Evolutionary conservation across 2,888 invertebrate species (phyloP).

Genomic region (Romanomermis culicivorax): DNA sequence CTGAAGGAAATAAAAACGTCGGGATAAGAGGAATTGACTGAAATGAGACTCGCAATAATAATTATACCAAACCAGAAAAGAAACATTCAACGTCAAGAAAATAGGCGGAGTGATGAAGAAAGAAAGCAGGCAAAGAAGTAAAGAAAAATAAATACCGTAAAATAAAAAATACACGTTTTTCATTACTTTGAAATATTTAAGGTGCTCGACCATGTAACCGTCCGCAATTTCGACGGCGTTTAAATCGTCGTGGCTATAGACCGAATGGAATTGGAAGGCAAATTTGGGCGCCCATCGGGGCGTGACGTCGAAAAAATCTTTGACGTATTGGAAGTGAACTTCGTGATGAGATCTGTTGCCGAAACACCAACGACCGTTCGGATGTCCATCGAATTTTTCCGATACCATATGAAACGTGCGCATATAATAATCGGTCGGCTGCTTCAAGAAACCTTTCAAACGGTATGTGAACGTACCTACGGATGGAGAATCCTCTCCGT

Average conservation of each 20-base stretch:
- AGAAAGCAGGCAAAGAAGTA: too few species aligned
- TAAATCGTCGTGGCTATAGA: constrained; percentile 60
- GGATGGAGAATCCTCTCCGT: neutral
- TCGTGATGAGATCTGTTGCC: neutral
- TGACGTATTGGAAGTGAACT: constrained; percentile 29
- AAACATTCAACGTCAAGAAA: too few species aligned
- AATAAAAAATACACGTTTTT: too few species aligned
- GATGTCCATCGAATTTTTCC: constrained; percentile 14
- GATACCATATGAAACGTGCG: constrained; percentile 52
- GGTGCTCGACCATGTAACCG: constrained; percentile 1
- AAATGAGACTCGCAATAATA: too few species aligned
- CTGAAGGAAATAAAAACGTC: too few species aligned
- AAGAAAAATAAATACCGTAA: too few species aligned
- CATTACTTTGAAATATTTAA: constrained; percentile 21
- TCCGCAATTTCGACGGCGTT: constrained; percentile 42
- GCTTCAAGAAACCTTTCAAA: constrained; percentile 52
- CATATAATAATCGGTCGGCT: constrained; percentile 70
- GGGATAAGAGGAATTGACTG: too few species aligned
- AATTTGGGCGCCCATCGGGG: constrained; percentile 46
- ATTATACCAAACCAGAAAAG: too few species aligned
- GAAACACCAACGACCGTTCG: neutral
- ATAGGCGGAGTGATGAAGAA: too few species aligned
- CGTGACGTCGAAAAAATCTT: constrained; percentile 21
- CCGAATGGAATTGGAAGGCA: constrained; percentile 62
- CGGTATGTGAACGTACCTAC: constrained; percentile 67